Conservation (phyloP, 1,140 invertebrate genomes). For the Halictus rubicundus region DNA sequence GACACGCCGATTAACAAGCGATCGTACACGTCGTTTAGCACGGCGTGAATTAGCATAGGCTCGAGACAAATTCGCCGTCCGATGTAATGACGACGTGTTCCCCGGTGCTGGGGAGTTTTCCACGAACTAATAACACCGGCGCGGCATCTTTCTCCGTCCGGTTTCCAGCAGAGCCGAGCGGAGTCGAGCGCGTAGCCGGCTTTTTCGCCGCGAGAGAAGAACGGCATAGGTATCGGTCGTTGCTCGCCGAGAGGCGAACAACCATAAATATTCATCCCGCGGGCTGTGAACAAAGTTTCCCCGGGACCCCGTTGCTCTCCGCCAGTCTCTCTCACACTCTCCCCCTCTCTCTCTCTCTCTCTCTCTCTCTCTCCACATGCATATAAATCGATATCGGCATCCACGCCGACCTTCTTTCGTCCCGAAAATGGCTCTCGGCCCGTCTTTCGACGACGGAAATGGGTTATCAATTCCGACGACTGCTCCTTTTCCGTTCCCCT, state of each 20-base stretch:
- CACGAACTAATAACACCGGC: neutral
- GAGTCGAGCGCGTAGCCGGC: too few relatives aligned
- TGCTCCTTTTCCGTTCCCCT: neutral
- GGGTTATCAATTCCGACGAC: slow-evolving; percentile 3
- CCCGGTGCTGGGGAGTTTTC: neutral
- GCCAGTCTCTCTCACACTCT: neutral
- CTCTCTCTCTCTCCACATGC: neutral
- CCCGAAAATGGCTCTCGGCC: neutral
- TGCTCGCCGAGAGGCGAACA: neutral
- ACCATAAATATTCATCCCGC: slow-evolving; percentile 29
- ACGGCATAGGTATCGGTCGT: neutral
- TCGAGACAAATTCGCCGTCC: neutral
- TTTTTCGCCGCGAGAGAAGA: neutral
- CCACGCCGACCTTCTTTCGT: neutral
- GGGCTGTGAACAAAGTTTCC: neutral
- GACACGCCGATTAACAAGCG: too few relatives aligned
- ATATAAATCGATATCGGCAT: slow-evolving; percentile 13
- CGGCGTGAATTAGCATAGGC: neutral
- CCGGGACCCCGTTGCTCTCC: neutral
- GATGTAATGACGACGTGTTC: neutral
- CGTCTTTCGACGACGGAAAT: slow-evolving; percentile 13
- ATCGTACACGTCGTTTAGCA: too few relatives aligned
- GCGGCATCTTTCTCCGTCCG: neutral
- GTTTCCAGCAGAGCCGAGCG: neutral
- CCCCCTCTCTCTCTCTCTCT: neutral